Conservation (phyloP, 2,113 vertebrate genomes). For the Thermophis baileyi region DNA sequence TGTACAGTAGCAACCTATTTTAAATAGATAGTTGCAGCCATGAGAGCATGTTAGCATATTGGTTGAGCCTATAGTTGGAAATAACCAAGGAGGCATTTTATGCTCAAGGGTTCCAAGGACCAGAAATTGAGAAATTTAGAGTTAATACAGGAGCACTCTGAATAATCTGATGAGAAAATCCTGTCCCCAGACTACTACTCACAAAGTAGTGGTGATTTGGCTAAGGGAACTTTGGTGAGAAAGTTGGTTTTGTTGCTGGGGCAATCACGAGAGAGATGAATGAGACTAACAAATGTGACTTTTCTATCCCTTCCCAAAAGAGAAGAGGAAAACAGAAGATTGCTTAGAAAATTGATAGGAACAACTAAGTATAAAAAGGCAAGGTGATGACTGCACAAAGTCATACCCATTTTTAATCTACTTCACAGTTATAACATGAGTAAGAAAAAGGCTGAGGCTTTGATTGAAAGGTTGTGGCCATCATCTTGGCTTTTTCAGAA, state of each 20-base stretch:
- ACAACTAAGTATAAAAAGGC: neutral
- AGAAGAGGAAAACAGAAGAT: neutral
- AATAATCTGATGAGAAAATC: neutral
- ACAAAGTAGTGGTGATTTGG: neutral
- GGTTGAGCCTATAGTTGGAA: neutral
- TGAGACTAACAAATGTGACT: neutral
- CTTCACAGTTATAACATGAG: neutral
- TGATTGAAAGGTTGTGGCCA: neutral
- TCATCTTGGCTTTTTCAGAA: neutral
- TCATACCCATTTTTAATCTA: neutral
- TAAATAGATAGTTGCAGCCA: neutral
- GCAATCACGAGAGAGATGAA: neutral
- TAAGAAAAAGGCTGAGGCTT: neutral
- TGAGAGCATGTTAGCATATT: neutral
- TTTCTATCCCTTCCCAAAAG: neutral
- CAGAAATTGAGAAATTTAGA: neutral
- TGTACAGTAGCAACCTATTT: neutral
- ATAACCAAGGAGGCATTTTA: neutral
- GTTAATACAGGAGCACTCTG: neutral
- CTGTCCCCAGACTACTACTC: neutral
- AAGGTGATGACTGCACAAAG: neutral
- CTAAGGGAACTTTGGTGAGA: neutral
- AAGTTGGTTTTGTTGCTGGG: neutral
- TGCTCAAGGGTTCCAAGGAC: neutral
- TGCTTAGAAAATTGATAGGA: neutral